Conservation (phyloP, 2,797 vertebrate genomes). For the Aselliscus stoliczkanus region DNA sequence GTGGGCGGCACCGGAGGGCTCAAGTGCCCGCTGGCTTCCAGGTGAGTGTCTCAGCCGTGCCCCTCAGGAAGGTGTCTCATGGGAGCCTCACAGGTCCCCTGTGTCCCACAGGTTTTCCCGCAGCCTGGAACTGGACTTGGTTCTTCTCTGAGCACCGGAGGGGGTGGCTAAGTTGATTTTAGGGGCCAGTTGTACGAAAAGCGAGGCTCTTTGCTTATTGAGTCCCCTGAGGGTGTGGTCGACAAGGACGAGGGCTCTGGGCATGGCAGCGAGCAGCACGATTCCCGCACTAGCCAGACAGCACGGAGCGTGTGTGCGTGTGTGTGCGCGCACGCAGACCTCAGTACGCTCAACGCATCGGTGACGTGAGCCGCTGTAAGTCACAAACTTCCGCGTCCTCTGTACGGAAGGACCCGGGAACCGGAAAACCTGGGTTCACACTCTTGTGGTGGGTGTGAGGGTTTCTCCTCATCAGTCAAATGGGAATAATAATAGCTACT, state of each 20-base stretch:
- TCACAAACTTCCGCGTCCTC: too few species aligned
- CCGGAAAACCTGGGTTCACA: too few species aligned
- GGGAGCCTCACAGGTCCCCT: neutral
- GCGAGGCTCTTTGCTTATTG: neutral
- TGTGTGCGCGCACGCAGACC: neutral
- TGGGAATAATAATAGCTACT: neutral
- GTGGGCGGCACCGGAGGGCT: too few species aligned
- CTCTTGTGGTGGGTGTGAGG: neutral
- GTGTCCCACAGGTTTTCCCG: neutral
- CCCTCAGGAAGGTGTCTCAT: neutral
- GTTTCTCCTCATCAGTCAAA: too few species aligned
- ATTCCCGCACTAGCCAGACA: too few species aligned
- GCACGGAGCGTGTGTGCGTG: too few species aligned
- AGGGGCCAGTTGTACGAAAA: neutral
- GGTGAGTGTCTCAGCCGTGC: neutral
- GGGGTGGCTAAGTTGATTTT: neutral
- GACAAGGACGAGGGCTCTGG: rapidly evolving
- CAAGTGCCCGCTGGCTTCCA: neutral
- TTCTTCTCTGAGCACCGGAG: neutral
- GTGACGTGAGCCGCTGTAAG: too few species aligned
- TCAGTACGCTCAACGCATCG: rapidly evolving
- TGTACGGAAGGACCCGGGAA: too few species aligned
- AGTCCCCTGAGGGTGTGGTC: neutral
- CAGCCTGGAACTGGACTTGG: neutral
- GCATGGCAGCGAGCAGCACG: rapidly evolving